These are phyloP conservation scores for Stenichneumon culpator DNA, from an alignment of 2,888 invertebrate species.

Conservation along the genomic window DNA sequence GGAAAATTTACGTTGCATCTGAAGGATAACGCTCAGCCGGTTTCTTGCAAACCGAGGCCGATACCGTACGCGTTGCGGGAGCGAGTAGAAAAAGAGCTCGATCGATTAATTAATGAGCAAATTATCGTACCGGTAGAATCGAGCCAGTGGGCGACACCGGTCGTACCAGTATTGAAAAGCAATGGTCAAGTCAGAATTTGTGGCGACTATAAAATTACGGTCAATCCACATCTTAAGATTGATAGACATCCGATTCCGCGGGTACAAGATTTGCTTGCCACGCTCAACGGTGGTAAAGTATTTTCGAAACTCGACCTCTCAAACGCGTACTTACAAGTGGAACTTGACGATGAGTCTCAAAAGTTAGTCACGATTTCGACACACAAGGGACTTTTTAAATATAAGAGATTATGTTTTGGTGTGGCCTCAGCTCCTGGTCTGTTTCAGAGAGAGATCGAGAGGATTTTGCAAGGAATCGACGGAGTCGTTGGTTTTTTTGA, in stretches of 20 bases:
- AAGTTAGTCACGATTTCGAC: slow-evolving; percentile 78
- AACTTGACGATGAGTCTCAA: slow-evolving; percentile 76
- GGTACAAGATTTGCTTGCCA: slow-evolving; percentile 70
- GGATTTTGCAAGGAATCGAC: slow-evolving; percentile 19
- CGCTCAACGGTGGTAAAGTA: slow-evolving; percentile 72
- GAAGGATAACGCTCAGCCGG: slow-evolving; percentile 61
- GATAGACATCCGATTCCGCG: slow-evolving; percentile 73
- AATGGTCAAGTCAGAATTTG: slow-evolving; percentile 78
- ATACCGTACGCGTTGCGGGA: slow-evolving; percentile 73
- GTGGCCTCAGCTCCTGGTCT: slow-evolving; percentile 29
- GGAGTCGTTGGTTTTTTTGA: slow-evolving; percentile 45
- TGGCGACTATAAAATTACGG: slow-evolving; percentile 78
- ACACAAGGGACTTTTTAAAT: slow-evolving; percentile 76
- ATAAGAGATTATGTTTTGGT: slow-evolving; percentile 40
- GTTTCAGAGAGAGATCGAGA: slow-evolving; percentile 36
- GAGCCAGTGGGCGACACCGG: slow-evolving; percentile 78
- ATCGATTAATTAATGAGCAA: slow-evolving; percentile 65
- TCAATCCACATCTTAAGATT: slow-evolving; percentile 74
- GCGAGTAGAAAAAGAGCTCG: slow-evolving; percentile 71
- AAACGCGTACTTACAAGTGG: slow-evolving; percentile 80
- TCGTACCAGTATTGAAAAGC: slow-evolving; percentile 80
- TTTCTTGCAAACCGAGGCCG: slow-evolving; percentile 68
- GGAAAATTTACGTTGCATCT: slow-evolving; percentile 56
- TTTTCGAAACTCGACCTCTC: slow-evolving; percentile 81
- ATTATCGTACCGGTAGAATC: slow-evolving; percentile 69